A percentile compares a stretch with the other conserved stretches of the same genome.
These are phyloP conservation scores for Halocaridina rubra DNA, from an alignment of 2,888 invertebrate genomes.

Conservation along the genomic window DNA sequence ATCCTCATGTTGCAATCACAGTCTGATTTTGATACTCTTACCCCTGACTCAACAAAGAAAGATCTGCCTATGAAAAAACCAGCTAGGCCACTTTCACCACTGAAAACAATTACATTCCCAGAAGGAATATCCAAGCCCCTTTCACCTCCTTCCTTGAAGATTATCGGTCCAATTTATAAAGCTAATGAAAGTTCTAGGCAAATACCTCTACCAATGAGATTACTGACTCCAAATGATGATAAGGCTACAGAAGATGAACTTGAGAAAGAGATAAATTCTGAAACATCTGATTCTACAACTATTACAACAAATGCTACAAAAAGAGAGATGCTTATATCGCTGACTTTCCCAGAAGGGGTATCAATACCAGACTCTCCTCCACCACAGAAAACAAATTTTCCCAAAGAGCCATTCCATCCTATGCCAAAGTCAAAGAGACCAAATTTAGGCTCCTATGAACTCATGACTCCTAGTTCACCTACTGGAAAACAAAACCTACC, in stretches of 20 bases:
- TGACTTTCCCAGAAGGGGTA: not conserved
- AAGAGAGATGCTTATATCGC: not conserved
- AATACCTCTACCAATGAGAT: not conserved
- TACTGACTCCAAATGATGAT: not conserved
- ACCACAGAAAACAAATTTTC: not conserved
- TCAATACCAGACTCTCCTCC: not conserved
- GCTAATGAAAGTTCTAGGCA: no score
- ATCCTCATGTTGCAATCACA: not conserved
- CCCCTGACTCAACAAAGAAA: not conserved
- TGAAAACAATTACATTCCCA: not conserved
- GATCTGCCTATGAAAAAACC: not conserved
- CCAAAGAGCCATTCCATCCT: not conserved
- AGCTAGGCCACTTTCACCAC: not conserved
- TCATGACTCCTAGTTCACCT: no score
- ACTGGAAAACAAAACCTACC: not conserved
- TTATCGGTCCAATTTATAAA: not conserved
- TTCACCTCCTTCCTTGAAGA: not conserved
- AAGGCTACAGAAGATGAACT: not conserved
- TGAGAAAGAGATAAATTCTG: not conserved
- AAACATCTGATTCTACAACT: not conserved
- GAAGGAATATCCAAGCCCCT: not conserved
- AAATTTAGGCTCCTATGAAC: no score
- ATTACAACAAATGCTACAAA: not conserved
- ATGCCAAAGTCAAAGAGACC: no score
- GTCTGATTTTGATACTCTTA: not conserved